Evolutionary conservation across 2,888 invertebrate genomes (phyloP), one percentile per base, ranked within the genome.

Genomic region (Frankliniella fusca): DNA sequence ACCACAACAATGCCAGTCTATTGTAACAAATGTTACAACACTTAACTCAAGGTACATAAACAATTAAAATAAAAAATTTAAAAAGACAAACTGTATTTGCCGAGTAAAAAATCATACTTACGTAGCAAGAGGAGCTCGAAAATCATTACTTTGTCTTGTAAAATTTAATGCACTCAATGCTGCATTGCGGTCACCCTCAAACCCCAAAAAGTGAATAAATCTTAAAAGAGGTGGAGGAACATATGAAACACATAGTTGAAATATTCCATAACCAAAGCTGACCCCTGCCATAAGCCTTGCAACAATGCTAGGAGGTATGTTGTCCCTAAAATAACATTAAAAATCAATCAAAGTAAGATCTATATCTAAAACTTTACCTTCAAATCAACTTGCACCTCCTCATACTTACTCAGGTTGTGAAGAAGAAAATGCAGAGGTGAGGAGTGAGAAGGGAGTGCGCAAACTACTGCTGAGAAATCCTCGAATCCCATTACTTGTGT

Each of bases 181-280:
- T 20, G 88, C 88, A 82, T 90, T 88, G 83, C 91, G 89, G 85
- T 93, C 92, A 0, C 92, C 92, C 83, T 91, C 90, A 87, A 93
- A 93, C 3, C 93, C 93, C 85, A 93, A 87, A 86, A 93, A 90
- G 85, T 91, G 92, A 8, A 92, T 92, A 49, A 92, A 85, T 84
- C 88, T 89, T n/a, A 91, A 86, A 80, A 93, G 86, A 48, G 92
- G 91, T 0, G 93, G 92, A 9, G 93, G 93, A 80, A 93, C 87
- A 82, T 93, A 88, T 11, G 93, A 93, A 81, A 93, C 90, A 84
- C 92, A 92, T 82, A 93, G 87, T 85, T 93, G 93, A 86, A 93
- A 92, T 65, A 92, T 88, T 20, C 93, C 93, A 85, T 92, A 93
- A 7, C 93, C 93, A 86, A 93, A 93, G 85, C 92, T 92, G 10